Base-by-base conservation (phyloP, 2,888 invertebrate genomes). In the Seira sanloemensis region DNA sequence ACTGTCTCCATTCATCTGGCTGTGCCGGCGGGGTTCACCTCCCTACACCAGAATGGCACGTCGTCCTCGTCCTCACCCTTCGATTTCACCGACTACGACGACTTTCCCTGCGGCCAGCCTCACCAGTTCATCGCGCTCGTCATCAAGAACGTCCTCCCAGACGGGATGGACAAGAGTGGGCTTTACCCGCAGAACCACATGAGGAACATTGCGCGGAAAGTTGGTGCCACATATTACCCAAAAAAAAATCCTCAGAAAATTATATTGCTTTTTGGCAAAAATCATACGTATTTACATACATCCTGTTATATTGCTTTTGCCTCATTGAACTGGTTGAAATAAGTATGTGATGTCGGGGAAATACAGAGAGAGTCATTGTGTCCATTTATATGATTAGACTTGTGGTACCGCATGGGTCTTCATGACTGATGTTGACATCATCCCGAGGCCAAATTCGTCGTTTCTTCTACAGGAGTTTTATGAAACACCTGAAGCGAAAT, bases 151-250 rank as follows among this genome's bases (percentile, higher is more conserved):
- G 92, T 95, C 50, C 92, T 93, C 0, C 91, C 92, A 24, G 78
- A 85, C 9, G 87, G 87, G 66, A 81, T 88, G 4, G 88, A 88
- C 65, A 86, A 85, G 50, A 73, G 77, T 66, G 84, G 86, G 90
- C 94, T 95, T 0, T 97, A 97, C 91, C 97, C 97, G 0, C 97
- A 97, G 91, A 97, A 97, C 90, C 96, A 97, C 90, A 92, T 97
- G 92, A 92, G 97, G 88, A 97, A 97, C 91, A 91, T 97, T 77
- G 97, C 97, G 0, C 92, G 97, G 75, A 95, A 96, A 84, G 88
- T 88, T 67, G 75, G 83, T 18, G 2, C 2, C 7, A n/a, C n/a
- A n/a, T n/a, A n/a, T n/a, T n/a, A n/a, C n/a, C n/a, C n/a, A n/a
- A n/a, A n/a, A n/a, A n/a, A n/a, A n/a, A n/a, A n/a, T n/a, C n/a